A percentile compares a stretch with the other conserved stretches of the same genome.
phyloP scores from a whole-genome alignment of 2,888 invertebrate species.

The Lepidochrysops patricia region DNA sequence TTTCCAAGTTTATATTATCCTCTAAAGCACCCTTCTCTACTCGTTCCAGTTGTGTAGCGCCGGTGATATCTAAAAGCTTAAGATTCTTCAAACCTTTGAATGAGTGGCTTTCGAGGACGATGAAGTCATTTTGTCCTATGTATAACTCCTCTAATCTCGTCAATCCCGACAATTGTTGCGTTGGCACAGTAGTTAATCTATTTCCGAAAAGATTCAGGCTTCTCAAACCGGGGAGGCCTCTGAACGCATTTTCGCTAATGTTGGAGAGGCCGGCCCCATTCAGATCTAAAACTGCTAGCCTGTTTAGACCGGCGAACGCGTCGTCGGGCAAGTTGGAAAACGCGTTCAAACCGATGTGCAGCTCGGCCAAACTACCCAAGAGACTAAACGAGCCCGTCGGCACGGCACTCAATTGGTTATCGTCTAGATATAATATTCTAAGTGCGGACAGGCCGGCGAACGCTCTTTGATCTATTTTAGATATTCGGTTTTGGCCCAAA shows the following conservation, averaged over 20 bases:
- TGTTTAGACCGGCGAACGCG: constrained; percentile 84
- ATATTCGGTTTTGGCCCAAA: constrained; percentile 89
- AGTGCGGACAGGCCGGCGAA: constrained; percentile 85
- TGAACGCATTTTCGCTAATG: constrained; percentile 84
- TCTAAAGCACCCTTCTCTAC: constrained; percentile 86
- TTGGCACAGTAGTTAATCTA: constrained; percentile 82
- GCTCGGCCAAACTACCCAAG: constrained; percentile 85
- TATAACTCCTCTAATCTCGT: constrained; percentile 85
- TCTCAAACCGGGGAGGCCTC: constrained; percentile 83
- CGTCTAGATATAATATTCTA: constrained; percentile 86
- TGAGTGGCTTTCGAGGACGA: constrained; percentile 79
- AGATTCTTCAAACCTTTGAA: constrained; percentile 86
- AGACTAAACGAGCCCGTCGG: constrained; percentile 83
- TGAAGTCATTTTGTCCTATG: constrained; percentile 88
- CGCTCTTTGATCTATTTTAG: constrained; percentile 83
- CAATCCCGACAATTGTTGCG: constrained; percentile 80
- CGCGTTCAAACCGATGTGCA: constrained; percentile 88
- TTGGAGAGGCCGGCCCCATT: constrained; percentile 87
- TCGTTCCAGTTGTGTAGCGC: constrained; percentile 81
- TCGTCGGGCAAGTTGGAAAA: constrained; percentile 84
- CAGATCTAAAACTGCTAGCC: constrained; percentile 84
- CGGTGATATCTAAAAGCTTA: constrained; percentile 84
- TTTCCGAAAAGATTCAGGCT: constrained; percentile 88
- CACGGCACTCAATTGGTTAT: constrained; percentile 85
- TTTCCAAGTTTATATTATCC: constrained; percentile 87